These are phyloP conservation scores for Antheraea assamensis DNA, from an alignment of 2,888 invertebrate genomes.

Conservation along the genomic window DNA sequence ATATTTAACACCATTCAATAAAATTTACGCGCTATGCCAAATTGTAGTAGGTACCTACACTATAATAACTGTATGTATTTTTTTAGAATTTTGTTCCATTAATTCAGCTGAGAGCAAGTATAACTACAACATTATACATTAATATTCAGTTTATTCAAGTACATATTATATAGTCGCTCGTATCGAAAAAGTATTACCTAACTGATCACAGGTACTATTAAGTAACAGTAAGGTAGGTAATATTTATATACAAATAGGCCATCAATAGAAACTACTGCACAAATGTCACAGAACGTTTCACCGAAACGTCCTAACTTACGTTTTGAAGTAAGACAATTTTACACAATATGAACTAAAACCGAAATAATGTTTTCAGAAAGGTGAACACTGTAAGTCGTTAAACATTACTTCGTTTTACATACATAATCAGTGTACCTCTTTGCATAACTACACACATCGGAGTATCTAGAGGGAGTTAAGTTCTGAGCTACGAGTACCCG, in stretches of 20 bases:
- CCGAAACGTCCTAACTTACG: neutral
- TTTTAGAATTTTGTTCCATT: too few species aligned
- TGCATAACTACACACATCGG: neutral
- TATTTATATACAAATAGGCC: too few species aligned
- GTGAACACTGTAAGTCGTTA: neutral
- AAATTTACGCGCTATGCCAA: neutral
- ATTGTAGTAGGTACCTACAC: too few species aligned
- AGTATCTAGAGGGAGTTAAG: conserved; percentile 9
- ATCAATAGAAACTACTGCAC: neutral
- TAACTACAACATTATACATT: too few species aligned
- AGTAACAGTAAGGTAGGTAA: too few species aligned
- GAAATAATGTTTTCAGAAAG: neutral
- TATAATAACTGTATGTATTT: too few species aligned
- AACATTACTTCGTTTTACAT: conserved; percentile 12
- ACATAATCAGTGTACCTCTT: conserved; percentile 8
- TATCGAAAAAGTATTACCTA: too few species aligned
- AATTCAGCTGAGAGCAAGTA: too few species aligned
- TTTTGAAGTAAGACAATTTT: neutral
- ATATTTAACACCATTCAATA: neutral
- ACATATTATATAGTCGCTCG: too few species aligned
- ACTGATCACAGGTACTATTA: too few species aligned
- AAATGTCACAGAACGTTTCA: neutral
- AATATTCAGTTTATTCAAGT: too few species aligned
- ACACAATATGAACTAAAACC: neutral
- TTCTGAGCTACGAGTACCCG: conserved; percentile 13